Evolutionary conservation across 2,888 invertebrate species (phyloP).

Genomic region (Bembecia ichneumoniformis): DNA sequence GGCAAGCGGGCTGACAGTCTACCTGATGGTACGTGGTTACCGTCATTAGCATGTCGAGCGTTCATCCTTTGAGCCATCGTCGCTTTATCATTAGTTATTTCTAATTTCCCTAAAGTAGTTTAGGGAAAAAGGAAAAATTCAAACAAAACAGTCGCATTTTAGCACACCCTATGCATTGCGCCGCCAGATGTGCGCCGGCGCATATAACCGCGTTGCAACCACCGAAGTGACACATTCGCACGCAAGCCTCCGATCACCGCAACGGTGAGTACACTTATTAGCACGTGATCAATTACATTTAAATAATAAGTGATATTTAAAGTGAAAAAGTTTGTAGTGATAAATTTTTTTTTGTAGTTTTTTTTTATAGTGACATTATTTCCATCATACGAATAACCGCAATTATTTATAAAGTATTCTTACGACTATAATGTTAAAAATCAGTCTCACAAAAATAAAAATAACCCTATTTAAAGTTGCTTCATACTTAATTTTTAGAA

Average conservation of each 20-base stretch:
- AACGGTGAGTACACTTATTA: slow-evolving; percentile 43
- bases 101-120: neutral
- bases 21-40: too few relatives aligned
- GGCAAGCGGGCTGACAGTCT: too few relatives aligned
- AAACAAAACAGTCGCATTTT: neutral
- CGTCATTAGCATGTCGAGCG: too few relatives aligned
- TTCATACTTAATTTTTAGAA: too few relatives aligned
- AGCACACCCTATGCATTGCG: slow-evolving; percentile 41
- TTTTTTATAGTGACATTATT: neutral
- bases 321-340: neutral
- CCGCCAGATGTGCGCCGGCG: slow-evolving; percentile 29
- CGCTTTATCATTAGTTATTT: too few relatives aligned
- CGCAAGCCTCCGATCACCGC: slow-evolving; percentile 31
- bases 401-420: too few relatives aligned
- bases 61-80: too few relatives aligned
- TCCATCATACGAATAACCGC: too few relatives aligned
- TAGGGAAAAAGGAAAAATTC: neutral
- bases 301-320: neutral
- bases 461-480: too few relatives aligned
- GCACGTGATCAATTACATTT: neutral
- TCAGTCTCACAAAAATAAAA: too few relatives aligned
- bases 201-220: slow-evolving; percentile 50
- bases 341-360: neutral
- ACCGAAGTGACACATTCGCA: slow-evolving; percentile 39
- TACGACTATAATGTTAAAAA: too few relatives aligned